Percentiles rank a stretch among this genome's conserved stretches.
phyloP scores from a whole-genome alignment of 1,140 invertebrate genomes.

The Saccostrea echinata region DNA sequence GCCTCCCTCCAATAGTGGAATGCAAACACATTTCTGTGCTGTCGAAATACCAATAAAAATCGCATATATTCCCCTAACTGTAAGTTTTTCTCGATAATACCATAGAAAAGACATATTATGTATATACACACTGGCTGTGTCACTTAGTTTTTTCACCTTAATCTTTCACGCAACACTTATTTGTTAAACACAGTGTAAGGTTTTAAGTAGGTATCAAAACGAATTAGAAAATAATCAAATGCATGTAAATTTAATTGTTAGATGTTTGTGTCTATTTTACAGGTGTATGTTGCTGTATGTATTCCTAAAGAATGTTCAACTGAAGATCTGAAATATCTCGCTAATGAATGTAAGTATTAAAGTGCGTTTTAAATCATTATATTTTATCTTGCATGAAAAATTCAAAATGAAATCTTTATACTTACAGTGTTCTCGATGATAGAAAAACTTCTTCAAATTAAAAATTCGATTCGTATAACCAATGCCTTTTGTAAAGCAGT shows the following conservation, averaged over 20 bases:
- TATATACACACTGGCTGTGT: too few relatives aligned
- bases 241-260: too few relatives aligned
- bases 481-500: neutral
- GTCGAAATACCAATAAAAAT: neutral
- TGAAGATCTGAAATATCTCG: neutral
- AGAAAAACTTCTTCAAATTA: neutral
- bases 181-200: too few relatives aligned
- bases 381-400: neutral
- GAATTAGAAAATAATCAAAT: too few relatives aligned
- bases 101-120: too few relatives aligned
- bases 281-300: neutral
- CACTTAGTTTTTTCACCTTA: too few relatives aligned
- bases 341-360: constrained; percentile 8
- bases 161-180: too few relatives aligned
- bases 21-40: neutral
- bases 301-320: neutral
- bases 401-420: neutral
- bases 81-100: neutral
- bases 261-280: neutral
- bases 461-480: neutral
- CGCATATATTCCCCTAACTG: neutral
- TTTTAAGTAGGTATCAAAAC: too few relatives aligned
- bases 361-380: neutral
- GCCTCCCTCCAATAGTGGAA: neutral
- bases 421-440: neutral